These are phyloP conservation scores for Tetrapedia diversipes DNA, from an alignment of 2,888 invertebrate genomes.

Conservation along the genomic window DNA sequence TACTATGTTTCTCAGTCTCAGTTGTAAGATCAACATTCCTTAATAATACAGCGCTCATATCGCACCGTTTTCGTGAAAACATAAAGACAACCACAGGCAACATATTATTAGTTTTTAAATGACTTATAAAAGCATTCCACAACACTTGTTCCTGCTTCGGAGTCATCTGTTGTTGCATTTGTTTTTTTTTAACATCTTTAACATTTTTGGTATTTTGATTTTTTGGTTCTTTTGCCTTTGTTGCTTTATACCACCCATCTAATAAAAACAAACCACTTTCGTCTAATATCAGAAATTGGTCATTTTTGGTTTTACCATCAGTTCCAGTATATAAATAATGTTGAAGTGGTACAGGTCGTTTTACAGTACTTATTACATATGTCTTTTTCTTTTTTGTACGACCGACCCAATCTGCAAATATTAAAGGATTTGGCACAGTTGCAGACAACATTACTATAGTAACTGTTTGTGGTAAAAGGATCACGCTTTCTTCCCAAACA, in stretches of 20 bases:
- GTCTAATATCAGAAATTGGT: slow-evolving; percentile 91
- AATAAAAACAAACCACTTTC: slow-evolving; percentile 88
- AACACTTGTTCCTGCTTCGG: slow-evolving; percentile 91
- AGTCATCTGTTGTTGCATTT: slow-evolving; percentile 70
- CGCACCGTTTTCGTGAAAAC: slow-evolving; percentile 93
- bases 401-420: slow-evolving; percentile 98
- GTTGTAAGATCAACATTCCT: slow-evolving; percentile 90
- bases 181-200: slow-evolving; percentile 50
- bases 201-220: slow-evolving; percentile 27
- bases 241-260: slow-evolving; percentile 73
- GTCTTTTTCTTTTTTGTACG: slow-evolving; percentile 93
- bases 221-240: slow-evolving; percentile 26
- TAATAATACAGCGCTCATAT: slow-evolving; percentile 85
- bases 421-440: slow-evolving; percentile 98
- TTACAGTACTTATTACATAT: slow-evolving; percentile 96
- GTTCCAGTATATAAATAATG: slow-evolving; percentile 95
- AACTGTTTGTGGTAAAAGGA: slow-evolving; percentile 96
- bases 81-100: slow-evolving; percentile 98
- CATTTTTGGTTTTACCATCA: slow-evolving; percentile 90
- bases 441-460: slow-evolving; percentile 98
- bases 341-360: slow-evolving; percentile 97
- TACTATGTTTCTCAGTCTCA: slow-evolving; percentile 91
- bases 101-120: slow-evolving; percentile 87
- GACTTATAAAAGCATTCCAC: slow-evolving; percentile 92
- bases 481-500: slow-evolving; percentile 99